phyloP scores from a whole-genome alignment of 2,888 invertebrate species.

The Leucoptera coffeella region DNA sequence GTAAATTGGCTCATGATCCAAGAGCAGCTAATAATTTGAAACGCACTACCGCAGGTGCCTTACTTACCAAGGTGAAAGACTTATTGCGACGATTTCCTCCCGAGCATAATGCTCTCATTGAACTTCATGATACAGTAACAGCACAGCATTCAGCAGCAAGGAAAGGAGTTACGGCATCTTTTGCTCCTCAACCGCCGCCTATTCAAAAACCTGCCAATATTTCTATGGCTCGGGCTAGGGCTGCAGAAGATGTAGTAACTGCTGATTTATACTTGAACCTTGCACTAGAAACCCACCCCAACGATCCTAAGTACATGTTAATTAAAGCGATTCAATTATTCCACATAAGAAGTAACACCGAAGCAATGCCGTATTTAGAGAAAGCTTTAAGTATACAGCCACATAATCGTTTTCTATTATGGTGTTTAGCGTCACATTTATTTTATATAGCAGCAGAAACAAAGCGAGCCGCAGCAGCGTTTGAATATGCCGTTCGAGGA shows the following conservation, averaged over 20 bases:
- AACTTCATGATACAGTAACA: constrained; percentile 32
- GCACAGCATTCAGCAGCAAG: constrained; percentile 30
- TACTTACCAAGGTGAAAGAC: constrained; percentile 24
- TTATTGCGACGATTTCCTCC: constrained; percentile 32
- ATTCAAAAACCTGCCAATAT: constrained; percentile 11
- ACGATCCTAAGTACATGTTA: constrained; percentile 21
- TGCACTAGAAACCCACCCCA: constrained; percentile 13
- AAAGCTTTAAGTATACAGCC: constrained; percentile 18
- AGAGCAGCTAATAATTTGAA: constrained; percentile 32
- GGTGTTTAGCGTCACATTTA: too few species aligned
- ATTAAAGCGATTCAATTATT: constrained; percentile 23
- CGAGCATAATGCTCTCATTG: constrained; percentile 17
- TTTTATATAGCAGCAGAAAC: constrained; percentile 26
- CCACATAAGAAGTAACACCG: constrained; percentile 17
- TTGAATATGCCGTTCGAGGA: constrained; percentile 30
- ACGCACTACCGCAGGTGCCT: constrained; percentile 31
- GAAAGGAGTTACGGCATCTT: constrained; percentile 33
- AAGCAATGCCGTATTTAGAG: constrained; percentile 19
- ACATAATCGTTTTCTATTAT: constrained; percentile 27
- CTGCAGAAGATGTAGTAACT: constrained; percentile 22
- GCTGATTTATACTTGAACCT: constrained; percentile 16
- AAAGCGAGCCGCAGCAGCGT: constrained; percentile 20
- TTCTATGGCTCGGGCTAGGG: constrained; percentile 21
- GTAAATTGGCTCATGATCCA: constrained; percentile 20
- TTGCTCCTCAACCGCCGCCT: constrained; percentile 27